Evolutionary conservation across 1,140 invertebrate genomes (phyloP), one percentile per base, ranked within the genome.

Genomic region (Steinernema feltiae): DNA sequence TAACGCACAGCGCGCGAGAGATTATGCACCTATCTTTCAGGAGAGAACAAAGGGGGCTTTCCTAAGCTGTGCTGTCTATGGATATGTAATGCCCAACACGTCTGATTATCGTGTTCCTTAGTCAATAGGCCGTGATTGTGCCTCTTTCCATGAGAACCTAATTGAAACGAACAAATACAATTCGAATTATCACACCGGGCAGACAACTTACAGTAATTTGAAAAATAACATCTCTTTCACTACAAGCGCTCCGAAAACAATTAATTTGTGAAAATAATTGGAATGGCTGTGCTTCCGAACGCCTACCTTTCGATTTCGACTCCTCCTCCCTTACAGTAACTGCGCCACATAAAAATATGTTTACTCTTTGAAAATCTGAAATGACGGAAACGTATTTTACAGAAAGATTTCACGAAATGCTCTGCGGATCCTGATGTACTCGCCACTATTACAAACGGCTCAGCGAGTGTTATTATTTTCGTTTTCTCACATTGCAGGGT

Each of bases 281-380:
- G 53, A 27, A 12, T 7, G 24, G 3, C 3, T 27, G 3, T 27
- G 12, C 24, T 63, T 63, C 53, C 24, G 7, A 46, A 46, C 53
- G 24, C 53, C 53, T 63, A 63, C 53, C 53, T 63, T 27, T 63
- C 53, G 7, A 63, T 21, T 27, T 63, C 53, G 53, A 63, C 53
- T 63, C 53, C 53, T 63, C 53, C 53, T 63, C 35, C 35, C 35
- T 63, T 63, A 63, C 53, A 63, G 53, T 63, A 63, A 21, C 24
- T 63, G 53, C 53, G 53, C 53, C 53, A 63, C 53, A 63, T 63
- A 3, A 15, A 27, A 63, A 27, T 3, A n/a, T 3, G 3, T 63
- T 27, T n/a, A 3, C 12, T 63, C 15, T 12, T 63, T 63, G 53
- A n/a, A 63, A 15, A n/a, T 21, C 24, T n/a, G 53, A 63, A 63